Percentiles rank a stretch among this genome's conserved stretches.
Conservation (phyloP, 2,888 invertebrate species). For the Monopis laevigella region DNA sequence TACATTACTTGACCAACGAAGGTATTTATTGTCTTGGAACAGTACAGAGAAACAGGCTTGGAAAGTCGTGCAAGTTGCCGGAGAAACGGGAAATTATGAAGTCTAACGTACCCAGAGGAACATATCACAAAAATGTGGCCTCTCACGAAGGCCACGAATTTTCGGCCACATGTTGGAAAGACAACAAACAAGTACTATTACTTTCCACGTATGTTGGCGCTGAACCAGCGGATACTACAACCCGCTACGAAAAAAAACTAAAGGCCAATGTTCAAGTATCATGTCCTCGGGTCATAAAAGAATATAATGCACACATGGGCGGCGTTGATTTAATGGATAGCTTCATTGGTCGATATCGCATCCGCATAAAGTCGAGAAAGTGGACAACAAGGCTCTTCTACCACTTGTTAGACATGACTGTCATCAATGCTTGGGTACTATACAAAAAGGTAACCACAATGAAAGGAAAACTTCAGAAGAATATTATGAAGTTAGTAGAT, state of each 20-base stretch:
- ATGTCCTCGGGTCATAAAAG: constrained; percentile 18
- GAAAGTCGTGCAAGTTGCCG: constrained; percentile 24
- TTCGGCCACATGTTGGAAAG: background rate
- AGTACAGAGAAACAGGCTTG: constrained; percentile 28
- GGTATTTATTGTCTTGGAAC: constrained; percentile 29
- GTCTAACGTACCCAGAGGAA: constrained; percentile 25
- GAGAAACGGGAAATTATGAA: constrained; percentile 26
- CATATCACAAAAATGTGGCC: constrained; percentile 23
- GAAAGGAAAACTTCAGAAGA: constrained; percentile 25
- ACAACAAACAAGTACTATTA: constrained; percentile 2
- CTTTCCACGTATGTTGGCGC: constrained; percentile 6
- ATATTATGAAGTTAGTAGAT: constrained; percentile 27
- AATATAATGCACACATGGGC: constrained; percentile 21
- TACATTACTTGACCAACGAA: constrained; percentile 25
- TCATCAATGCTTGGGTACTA: constrained; percentile 14
- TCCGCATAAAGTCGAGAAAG: constrained; percentile 14
- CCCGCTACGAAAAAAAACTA: background rate
- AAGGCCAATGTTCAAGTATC: constrained; percentile 7
- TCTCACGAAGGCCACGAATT: background rate
- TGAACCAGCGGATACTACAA: constrained; percentile 1
- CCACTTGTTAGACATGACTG: constrained; percentile 15
- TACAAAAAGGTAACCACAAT: constrained; percentile 22
- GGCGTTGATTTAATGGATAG: constrained; percentile 19
- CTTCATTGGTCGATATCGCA: constrained; percentile 16
- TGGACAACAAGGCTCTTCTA: constrained; percentile 17